Percentiles rank a stretch among this genome's conserved stretches.
These are phyloP conservation scores for Perca flavescens DNA, from an alignment of 2,113 vertebrate genomes.

Conservation along the genomic window DNA sequence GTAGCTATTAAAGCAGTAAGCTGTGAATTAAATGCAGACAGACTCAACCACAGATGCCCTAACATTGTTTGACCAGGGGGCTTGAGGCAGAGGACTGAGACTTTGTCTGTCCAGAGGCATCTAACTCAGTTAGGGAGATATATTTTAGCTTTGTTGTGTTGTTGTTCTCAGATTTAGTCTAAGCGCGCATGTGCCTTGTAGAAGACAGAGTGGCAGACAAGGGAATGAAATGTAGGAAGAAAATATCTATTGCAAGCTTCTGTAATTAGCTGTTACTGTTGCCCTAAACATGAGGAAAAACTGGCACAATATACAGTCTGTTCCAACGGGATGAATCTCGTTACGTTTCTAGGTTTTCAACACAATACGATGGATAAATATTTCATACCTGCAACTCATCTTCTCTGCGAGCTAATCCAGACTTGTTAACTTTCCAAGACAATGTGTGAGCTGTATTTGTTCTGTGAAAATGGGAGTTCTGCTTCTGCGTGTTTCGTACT, in stretches of 20 bases:
- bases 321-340: constrained; percentile 25
- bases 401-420: constrained; percentile 23
- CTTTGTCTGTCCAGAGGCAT: constrained; percentile 51
- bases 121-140: constrained; percentile 30
- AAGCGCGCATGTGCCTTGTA: constrained; percentile 35
- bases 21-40: constrained; percentile 75
- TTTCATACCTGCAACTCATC: constrained; percentile 55
- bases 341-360: constrained; percentile 50
- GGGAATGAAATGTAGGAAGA: constrained; percentile 15
- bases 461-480: constrained; percentile 1
- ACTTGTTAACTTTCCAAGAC: constrained; percentile 24
- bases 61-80: constrained; percentile 56
- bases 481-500: too few species aligned
- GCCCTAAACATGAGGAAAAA: constrained; percentile 21
- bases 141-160: constrained; percentile 39
- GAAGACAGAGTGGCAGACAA: constrained; percentile 25
- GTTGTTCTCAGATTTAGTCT: constrained; percentile 37
- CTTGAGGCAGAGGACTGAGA: constrained; percentile 52
- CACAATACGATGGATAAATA: constrained; percentile 43
- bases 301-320: not conserved
- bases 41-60: constrained; percentile 60
- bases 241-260: constrained; percentile 42
- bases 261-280: constrained; percentile 23
- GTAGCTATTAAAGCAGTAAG: constrained; percentile 74
- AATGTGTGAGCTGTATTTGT: constrained; percentile 14